Conservation (phyloP, 2,113 vertebrate genomes). For the Callionymus lyra region DNA sequence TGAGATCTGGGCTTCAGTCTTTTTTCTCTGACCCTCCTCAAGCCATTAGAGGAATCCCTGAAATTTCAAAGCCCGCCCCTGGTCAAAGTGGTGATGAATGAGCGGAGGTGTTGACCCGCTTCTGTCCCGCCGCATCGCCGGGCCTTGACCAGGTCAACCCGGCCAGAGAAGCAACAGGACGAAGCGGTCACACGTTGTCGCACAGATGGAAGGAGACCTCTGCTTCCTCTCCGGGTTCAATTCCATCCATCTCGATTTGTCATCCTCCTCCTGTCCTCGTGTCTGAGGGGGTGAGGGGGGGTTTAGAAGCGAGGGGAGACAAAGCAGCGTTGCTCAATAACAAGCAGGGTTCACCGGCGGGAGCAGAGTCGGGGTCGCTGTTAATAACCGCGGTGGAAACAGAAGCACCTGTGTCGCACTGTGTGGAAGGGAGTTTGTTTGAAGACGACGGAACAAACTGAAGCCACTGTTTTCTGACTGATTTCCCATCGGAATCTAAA, state of each 20-base stretch:
- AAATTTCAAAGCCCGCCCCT: conserved; percentile 48
- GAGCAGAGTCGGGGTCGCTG: background rate
- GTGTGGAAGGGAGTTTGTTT: too few species aligned
- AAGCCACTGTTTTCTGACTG: too few species aligned
- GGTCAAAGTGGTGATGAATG: conserved; percentile 48
- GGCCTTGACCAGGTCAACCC: conserved; percentile 31
- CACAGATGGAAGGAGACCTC: conserved; percentile 64
- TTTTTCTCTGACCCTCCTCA: conserved; percentile 1
- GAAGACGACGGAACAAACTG: too few species aligned
- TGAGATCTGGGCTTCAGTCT: conserved; percentile 14
- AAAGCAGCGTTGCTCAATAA: conserved; percentile 8
- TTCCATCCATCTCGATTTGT: conserved; percentile 28
- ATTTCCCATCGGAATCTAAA: too few species aligned
- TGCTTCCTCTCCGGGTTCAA: conserved; percentile 41
- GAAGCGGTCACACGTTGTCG: conserved; percentile 31
- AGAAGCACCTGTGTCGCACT: background rate
- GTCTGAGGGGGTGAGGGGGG: conserved; percentile 22
- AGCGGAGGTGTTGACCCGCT: conserved; percentile 26
- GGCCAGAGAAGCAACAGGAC: conserved; percentile 35
- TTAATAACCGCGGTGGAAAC: background rate
- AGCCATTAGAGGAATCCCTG: conserved; percentile 31
- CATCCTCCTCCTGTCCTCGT: conserved; percentile 14
- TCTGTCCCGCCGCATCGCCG: conserved; percentile 15
- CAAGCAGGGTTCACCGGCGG: conserved; percentile 27
- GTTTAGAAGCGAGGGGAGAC: background rate